These are phyloP conservation scores for Brachymystax lenok DNA, from an alignment of 2,797 vertebrate genomes.

Conservation along the genomic window DNA sequence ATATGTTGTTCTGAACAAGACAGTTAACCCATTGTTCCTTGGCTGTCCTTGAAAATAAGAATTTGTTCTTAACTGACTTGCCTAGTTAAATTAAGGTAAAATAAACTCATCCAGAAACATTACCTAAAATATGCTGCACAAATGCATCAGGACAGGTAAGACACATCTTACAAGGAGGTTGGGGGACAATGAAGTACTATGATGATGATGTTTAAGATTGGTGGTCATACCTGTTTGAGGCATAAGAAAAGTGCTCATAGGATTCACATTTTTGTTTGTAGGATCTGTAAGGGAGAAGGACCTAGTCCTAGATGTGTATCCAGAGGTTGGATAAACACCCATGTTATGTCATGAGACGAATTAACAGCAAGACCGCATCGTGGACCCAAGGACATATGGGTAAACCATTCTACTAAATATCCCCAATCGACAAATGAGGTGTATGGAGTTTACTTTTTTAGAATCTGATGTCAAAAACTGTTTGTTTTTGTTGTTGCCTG, in stretches of 20 bases:
- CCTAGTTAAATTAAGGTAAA: too few species aligned
- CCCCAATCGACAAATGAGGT: not conserved
- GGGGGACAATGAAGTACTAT: not conserved
- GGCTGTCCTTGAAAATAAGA: too few species aligned
- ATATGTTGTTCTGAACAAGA: too few species aligned
- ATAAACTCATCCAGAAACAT: constrained; percentile 68
- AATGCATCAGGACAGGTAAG: constrained; percentile 56
- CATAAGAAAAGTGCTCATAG: not conserved
- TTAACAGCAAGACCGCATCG: not conserved
- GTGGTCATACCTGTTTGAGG: not conserved
- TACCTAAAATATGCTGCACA: constrained; percentile 70
- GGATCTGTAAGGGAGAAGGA: not conserved
- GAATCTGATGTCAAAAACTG: not conserved
- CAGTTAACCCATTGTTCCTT: too few species aligned
- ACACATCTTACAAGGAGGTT: not conserved
- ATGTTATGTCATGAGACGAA: not conserved
- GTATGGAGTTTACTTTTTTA: not conserved
- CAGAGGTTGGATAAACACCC: not conserved
- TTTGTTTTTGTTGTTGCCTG: not conserved
- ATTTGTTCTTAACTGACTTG: too few species aligned
- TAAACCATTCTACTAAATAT: not conserved
- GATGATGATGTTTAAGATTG: not conserved
- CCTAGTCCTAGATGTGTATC: not conserved
- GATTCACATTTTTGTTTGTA: not conserved
- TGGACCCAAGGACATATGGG: not conserved